A percentile compares a stretch with the other conserved stretches of the same genome.
Evolutionary conservation across 2,113 vertebrate species (phyloP).

Genomic region (Sminthopsis crassicaudata): DNA sequence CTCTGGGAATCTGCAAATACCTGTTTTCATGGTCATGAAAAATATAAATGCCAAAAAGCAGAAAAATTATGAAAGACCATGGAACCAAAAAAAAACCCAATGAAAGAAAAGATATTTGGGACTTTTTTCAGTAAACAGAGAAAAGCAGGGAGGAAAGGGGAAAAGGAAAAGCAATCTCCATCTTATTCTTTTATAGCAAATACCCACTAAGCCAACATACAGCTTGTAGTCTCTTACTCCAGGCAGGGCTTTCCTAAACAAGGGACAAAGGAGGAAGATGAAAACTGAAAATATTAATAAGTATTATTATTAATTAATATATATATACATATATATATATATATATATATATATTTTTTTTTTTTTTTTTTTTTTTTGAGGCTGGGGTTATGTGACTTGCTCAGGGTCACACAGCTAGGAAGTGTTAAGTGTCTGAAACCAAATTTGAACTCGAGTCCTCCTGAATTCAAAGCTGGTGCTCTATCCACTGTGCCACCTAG

Average conservation of each 20-base stretch:
- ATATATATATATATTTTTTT: too few relatives aligned
- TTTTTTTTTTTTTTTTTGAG: too few relatives aligned
- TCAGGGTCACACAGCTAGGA: too few relatives aligned
- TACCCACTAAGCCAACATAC: background rate
- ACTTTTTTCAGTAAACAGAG: slow-evolving; percentile 26
- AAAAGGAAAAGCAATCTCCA: background rate
- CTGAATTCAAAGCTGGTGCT: too few relatives aligned
- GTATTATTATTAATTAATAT: too few relatives aligned
- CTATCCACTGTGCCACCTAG: too few relatives aligned
- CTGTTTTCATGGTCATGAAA: background rate
- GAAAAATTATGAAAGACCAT: background rate
- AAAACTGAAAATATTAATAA: background rate
- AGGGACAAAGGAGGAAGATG: background rate
- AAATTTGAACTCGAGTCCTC: too few relatives aligned
- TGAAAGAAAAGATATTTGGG: slow-evolving; percentile 20
- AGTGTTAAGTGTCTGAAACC: too few relatives aligned
- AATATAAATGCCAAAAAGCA: background rate
- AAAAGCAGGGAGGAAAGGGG: background rate
- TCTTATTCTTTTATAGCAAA: background rate
- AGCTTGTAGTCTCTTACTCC: background rate
- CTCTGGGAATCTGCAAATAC: background rate
- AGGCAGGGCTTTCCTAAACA: background rate
- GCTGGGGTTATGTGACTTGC: too few relatives aligned
- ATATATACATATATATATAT: too few relatives aligned
- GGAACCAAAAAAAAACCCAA: background rate